phyloP scores from a whole-genome alignment of 2,113 vertebrate genomes.

The Cavia aperea region DNA sequence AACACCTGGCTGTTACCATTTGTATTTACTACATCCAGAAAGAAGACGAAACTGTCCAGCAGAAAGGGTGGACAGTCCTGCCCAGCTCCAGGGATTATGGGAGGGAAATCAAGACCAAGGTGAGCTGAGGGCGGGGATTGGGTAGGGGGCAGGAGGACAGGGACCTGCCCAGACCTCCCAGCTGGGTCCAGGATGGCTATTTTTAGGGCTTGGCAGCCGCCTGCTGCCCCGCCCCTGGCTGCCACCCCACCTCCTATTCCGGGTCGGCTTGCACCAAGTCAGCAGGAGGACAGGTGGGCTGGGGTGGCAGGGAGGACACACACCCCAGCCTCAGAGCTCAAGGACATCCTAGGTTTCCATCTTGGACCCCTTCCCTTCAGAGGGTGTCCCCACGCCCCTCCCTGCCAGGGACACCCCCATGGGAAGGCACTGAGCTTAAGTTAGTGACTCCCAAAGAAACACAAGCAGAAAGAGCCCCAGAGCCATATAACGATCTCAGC shows the following conservation, averaged over 20 bases:
- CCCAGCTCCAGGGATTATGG: not conserved
- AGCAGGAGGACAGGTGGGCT: constrained; percentile 57
- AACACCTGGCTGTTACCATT: not conserved
- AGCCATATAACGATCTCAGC: not conserved
- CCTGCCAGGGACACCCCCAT: not conserved
- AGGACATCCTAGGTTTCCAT: not conserved
- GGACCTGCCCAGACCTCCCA: not conserved
- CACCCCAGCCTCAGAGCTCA: not conserved
- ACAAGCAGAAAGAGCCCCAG: not conserved
- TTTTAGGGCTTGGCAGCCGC: constrained; percentile 55
- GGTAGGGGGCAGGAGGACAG: not conserved
- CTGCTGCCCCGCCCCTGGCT: not conserved
- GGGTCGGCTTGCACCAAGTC: constrained; percentile 52
- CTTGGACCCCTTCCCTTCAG: not conserved
- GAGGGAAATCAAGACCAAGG: not conserved
- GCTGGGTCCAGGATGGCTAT: constrained; percentile 42
- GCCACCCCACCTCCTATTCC: constrained; percentile 16
- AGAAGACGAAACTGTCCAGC: not conserved
- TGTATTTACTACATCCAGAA: not conserved
- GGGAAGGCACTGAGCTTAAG: not conserved
- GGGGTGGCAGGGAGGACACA: not conserved
- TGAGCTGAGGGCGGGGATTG: not conserved
- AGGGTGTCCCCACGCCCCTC: not conserved
- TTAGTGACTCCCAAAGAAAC: not conserved
- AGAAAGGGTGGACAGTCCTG: fast-evolving